These are phyloP conservation scores for Seriola rivoliana DNA, from an alignment of 2,113 vertebrate species.

Conservation along the genomic window DNA sequence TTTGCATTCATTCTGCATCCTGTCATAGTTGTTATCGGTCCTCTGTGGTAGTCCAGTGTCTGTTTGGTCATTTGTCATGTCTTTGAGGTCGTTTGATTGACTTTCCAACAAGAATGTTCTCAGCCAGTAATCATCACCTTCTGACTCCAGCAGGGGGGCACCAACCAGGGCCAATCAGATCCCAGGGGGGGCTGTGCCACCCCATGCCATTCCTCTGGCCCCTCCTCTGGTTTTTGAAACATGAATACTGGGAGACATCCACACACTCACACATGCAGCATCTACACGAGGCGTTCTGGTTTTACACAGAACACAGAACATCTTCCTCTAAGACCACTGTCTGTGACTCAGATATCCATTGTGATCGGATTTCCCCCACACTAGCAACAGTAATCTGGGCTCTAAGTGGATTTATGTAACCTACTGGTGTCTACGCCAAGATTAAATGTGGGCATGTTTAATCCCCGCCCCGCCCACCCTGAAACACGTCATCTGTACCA, in stretches of 20 bases:
- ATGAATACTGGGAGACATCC: background rate
- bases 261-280: background rate
- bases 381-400: constrained; percentile 71
- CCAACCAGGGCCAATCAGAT: background rate
- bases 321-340: constrained; percentile 34
- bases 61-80: too few species aligned
- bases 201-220: background rate
- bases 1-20: background rate
- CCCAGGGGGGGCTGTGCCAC: background rate
- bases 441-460: constrained; percentile 72
- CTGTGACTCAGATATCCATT: constrained; percentile 56
- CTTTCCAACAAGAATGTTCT: too few species aligned
- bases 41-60: too few species aligned
- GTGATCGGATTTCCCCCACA: constrained; percentile 60
- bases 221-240: background rate
- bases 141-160: too few species aligned
- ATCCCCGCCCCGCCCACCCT: constrained; percentile 50
- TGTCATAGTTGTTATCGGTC: background rate
- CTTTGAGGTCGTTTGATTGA: too few species aligned
- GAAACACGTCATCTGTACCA: constrained; percentile 33
- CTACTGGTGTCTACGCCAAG: constrained; percentile 63
- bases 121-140: background rate
- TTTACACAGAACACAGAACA: background rate
- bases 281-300: constrained; percentile 8
- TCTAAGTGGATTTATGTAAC: constrained; percentile 78